Percentiles rank a stretch among this genome's conserved stretches.
phyloP scores from a whole-genome alignment of 2,113 vertebrate species.

The Pachycephala philippinensis region DNA sequence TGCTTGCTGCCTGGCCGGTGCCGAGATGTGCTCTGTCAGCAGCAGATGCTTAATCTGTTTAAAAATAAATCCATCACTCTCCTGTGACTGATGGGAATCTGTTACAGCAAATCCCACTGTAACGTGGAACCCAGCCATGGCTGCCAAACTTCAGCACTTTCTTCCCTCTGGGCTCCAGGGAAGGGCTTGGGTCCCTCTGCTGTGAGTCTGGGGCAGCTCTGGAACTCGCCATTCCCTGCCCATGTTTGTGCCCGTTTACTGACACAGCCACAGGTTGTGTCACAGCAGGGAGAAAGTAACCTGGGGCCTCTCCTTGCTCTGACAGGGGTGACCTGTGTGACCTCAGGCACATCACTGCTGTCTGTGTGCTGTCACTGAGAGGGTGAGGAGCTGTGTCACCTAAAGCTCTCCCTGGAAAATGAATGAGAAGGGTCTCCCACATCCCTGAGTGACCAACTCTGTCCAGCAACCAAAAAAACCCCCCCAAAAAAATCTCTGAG shows the following conservation, averaged over 20 bases:
- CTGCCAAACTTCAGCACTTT: not conserved
- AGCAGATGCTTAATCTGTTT: conserved; percentile 44
- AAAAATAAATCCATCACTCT: conserved; percentile 21
- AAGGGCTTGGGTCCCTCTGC: too few relatives aligned
- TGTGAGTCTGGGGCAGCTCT: not conserved
- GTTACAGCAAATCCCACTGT: not conserved
- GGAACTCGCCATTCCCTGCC: fast-evolving
- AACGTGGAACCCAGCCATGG: fast-evolving
- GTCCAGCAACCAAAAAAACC: not conserved
- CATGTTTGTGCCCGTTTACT: fast-evolving
- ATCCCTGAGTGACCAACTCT: not conserved
- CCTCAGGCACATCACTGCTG: not conserved
- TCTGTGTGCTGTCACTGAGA: fast-evolving
- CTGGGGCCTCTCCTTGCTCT: too few relatives aligned
- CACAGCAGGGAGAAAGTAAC: not conserved
- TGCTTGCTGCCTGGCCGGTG: not conserved
- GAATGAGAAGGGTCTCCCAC: fast-evolving
- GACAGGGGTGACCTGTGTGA: fast-evolving
- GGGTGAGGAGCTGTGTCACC: not conserved
- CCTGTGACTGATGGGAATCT: not conserved
- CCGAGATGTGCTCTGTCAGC: conserved; percentile 16
- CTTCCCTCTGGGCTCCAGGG: fast-evolving
- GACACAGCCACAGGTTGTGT: not conserved
- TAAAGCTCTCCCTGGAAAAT: not conserved
- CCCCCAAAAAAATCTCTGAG: fast-evolving